These are phyloP conservation scores for Pandion haliaetus DNA, from an alignment of 2,113 vertebrate species.

Conservation along the genomic window DNA sequence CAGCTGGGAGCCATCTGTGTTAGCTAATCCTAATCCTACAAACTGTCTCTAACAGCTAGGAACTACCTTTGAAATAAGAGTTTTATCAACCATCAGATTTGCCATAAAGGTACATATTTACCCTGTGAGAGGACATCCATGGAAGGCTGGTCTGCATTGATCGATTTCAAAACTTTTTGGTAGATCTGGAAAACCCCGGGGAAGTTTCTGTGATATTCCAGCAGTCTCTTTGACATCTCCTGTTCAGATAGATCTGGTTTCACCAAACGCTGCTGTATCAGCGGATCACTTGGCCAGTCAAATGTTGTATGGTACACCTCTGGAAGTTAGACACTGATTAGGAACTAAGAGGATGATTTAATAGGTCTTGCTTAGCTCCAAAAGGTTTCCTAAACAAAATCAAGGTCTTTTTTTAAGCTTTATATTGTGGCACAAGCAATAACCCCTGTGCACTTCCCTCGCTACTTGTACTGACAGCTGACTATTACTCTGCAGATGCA, in stretches of 20 bases:
- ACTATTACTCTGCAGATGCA: background rate
- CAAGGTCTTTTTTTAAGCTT: background rate
- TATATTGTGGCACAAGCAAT: background rate
- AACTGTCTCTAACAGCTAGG: background rate
- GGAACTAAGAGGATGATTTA: background rate
- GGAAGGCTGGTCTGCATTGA: slow-evolving; percentile 86
- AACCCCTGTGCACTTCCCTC: background rate
- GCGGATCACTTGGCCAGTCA: slow-evolving; percentile 69
- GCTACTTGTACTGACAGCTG: background rate
- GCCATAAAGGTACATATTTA: slow-evolving; percentile 12
- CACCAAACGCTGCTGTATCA: slow-evolving; percentile 70
- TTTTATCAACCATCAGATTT: background rate
- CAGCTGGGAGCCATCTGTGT: background rate
- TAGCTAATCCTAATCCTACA: background rate
- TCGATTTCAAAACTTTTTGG: slow-evolving; percentile 70
- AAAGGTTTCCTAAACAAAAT: background rate
- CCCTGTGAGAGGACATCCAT: slow-evolving; percentile 86
- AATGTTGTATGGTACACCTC: slow-evolving; percentile 90
- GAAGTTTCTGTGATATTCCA: slow-evolving; percentile 76
- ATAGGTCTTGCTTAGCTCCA: background rate
- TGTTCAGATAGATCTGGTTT: slow-evolving; percentile 63
- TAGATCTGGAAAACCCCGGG: slow-evolving; percentile 76
- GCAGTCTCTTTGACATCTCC: slow-evolving; percentile 64
- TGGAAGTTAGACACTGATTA: slow-evolving; percentile 8
- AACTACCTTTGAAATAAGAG: background rate